These are phyloP conservation scores for Brachymystax lenok DNA, from an alignment of 2,797 vertebrate genomes.

Conservation along the genomic window DNA sequence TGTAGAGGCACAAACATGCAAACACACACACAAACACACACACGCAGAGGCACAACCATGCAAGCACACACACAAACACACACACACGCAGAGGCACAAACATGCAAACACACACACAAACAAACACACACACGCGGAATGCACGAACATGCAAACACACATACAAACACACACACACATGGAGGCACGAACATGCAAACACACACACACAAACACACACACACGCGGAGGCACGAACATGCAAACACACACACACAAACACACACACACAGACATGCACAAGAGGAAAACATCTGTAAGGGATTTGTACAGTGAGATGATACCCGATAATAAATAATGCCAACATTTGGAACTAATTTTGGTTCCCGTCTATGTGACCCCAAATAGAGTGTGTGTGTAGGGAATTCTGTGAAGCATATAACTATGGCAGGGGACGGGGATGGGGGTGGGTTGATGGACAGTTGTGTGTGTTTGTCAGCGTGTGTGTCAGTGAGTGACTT, in stretches of 20 bases:
- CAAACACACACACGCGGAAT: conserved; percentile 32
- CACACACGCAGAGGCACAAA: background rate
- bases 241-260: conserved; percentile 17
- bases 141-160: background rate
- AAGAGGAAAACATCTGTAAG: conserved; percentile 70
- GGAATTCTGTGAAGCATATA: no score
- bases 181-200: conserved; percentile 1
- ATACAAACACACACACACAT: conserved; percentile 2
- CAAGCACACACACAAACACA: conserved; percentile 13
- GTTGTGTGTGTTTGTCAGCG: no score
- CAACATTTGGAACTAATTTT: conserved; percentile 81
- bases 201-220: conserved; percentile 1
- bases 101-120: conserved; percentile 24
- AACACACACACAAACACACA: conserved; percentile 2
- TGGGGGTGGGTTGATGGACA: no score
- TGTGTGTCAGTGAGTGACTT: conserved; percentile 62
- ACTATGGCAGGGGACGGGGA: no score
- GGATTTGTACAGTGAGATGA: conserved; percentile 80
- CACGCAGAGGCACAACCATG: background rate
- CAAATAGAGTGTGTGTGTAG: conserved; percentile 48
- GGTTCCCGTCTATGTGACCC: conserved; percentile 69
- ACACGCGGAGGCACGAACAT: background rate
- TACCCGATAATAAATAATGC: conserved; percentile 81
- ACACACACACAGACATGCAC: conserved; percentile 12
- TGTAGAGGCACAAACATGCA: conserved; percentile 48